Evolutionary conservation across 2,888 invertebrate species (phyloP).

Genomic region (Stenchaetothrips biformis): DNA sequence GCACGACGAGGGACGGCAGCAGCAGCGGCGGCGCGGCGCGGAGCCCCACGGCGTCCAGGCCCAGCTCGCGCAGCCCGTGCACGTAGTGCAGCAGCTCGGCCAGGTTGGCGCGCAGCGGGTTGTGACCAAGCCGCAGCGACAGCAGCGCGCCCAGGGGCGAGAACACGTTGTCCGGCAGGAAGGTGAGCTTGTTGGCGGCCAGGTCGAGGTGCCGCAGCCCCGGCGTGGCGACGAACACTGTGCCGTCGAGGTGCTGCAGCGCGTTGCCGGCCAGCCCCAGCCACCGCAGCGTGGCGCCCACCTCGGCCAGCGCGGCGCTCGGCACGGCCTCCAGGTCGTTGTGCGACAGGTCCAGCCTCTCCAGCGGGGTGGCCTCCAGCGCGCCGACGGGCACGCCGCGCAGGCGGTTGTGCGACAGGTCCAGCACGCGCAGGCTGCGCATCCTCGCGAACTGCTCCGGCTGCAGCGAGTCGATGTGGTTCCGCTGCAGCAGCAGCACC

Average conservation of each 20-base stretch:
- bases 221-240: conserved; percentile 78
- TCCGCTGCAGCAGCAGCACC: conserved; percentile 55
- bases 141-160: conserved; percentile 73
- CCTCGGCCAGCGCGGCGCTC: conserved; percentile 68
- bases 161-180: conserved; percentile 84
- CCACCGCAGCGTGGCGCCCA: conserved; percentile 71
- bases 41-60: conserved; percentile 71
- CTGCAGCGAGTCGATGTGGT: conserved; percentile 69
- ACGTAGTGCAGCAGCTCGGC: conserved; percentile 84
- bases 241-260: conserved; percentile 81
- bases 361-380: conserved; percentile 72
- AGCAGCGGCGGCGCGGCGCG: conserved; percentile 69
- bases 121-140: conserved; percentile 73
- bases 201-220: conserved; percentile 72
- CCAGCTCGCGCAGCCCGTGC: conserved; percentile 71
- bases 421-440: conserved; percentile 65
- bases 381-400: conserved; percentile 70
- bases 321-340: conserved; percentile 78
- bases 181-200: conserved; percentile 73
- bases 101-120: conserved; percentile 76
- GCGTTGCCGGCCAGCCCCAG: conserved; percentile 74
- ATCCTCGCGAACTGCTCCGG: conserved; percentile 75
- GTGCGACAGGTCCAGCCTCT: conserved; percentile 71
- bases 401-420: conserved; percentile 67
- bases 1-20: conserved; percentile 68